A percentile compares a stretch with the other conserved stretches of the same genome.
phyloP scores from a whole-genome alignment of 2,113 vertebrate genomes.

The Ameiurus melas region DNA sequence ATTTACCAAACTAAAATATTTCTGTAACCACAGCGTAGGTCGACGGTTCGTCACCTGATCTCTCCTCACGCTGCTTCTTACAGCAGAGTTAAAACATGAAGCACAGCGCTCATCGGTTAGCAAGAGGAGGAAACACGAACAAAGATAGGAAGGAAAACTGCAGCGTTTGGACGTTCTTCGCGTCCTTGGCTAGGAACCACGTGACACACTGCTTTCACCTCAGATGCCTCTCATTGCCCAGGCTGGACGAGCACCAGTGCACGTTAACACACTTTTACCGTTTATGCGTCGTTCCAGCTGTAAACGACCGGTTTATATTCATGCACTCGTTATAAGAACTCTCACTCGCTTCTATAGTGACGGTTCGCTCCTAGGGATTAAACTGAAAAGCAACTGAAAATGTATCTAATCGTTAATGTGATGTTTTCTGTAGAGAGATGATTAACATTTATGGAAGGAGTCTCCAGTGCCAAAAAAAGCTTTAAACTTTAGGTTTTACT shows the following conservation, averaged over 20 bases:
- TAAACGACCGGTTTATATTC: not conserved
- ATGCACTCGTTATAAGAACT: not conserved
- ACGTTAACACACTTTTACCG: not conserved
- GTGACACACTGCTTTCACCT: not conserved
- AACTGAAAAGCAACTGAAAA: not conserved
- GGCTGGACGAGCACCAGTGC: not conserved
- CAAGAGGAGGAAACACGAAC: not conserved
- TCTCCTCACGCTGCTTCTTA: not conserved
- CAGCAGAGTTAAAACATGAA: no score
- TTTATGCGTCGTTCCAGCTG: not conserved
- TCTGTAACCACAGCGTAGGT: not conserved
- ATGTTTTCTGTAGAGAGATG: not conserved
- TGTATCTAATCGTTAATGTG: not conserved
- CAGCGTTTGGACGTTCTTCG: not conserved
- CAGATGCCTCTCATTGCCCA: not conserved
- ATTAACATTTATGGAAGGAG: not conserved
- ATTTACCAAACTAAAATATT: not conserved
- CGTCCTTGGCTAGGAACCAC: conserved; percentile 36
- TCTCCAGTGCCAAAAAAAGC: not conserved
- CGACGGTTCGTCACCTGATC: not conserved
- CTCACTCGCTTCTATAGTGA: not conserved
- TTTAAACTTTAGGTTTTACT: not conserved
- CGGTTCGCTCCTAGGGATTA: not conserved
- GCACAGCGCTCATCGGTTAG: not conserved
- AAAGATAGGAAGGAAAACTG: conserved; percentile 30